These are phyloP conservation scores for Chrysemys picta DNA, from an alignment of 2,113 vertebrate genomes.

Conservation along the genomic window DNA sequence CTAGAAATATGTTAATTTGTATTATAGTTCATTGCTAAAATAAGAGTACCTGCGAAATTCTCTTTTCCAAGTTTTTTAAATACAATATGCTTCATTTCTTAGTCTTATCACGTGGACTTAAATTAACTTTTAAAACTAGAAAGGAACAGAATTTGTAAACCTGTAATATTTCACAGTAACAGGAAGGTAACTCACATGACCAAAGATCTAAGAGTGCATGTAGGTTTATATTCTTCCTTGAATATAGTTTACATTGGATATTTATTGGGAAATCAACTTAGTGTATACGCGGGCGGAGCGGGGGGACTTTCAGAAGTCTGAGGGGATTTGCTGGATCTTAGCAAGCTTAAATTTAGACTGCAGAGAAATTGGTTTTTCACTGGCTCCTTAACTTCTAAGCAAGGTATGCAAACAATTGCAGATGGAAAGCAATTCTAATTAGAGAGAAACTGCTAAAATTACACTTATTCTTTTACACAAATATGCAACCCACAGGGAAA, in stretches of 20 bases:
- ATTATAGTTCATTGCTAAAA: neutral
- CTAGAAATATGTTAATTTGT: neutral
- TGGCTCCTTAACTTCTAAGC: neutral
- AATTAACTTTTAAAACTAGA: neutral
- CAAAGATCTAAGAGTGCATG: neutral
- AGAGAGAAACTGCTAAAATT: neutral
- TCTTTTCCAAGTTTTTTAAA: neutral
- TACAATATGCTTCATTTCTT: neutral
- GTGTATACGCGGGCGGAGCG: neutral
- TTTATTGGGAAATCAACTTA: neutral
- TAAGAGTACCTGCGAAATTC: neutral
- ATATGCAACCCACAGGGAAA: neutral
- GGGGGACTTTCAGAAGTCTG: neutral
- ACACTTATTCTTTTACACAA: neutral
- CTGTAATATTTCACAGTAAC: neutral
- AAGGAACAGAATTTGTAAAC: neutral
- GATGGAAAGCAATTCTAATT: neutral
- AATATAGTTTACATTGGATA: neutral
- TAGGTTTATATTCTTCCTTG: neutral
- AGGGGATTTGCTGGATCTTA: neutral
- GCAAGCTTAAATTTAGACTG: neutral
- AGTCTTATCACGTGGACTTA: neutral
- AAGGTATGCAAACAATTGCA: neutral
- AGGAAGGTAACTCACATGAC: neutral
- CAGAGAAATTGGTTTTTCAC: neutral